Conservation (phyloP, 2,797 vertebrate species). For the Eptatretus atami region DNA sequence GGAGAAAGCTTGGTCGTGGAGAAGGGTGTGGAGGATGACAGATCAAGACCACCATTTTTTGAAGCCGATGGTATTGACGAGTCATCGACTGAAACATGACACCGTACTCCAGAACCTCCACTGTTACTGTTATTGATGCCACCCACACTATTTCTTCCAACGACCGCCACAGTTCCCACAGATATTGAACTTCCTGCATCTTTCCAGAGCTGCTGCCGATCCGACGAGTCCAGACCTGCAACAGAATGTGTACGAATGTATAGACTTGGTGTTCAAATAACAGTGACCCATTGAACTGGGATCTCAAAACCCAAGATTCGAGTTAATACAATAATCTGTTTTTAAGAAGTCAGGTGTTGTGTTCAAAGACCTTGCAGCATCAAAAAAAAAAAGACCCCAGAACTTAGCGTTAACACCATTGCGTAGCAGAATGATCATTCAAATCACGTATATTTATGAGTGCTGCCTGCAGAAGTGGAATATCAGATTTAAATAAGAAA, state of each 20-base stretch:
- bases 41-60: slow-evolving; percentile 1
- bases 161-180: not conserved
- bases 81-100: not conserved
- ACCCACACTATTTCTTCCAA: not conserved
- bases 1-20: not conserved
- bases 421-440: no score
- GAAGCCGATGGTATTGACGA: not conserved
- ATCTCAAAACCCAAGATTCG: no score
- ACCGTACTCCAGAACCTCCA: not conserved
- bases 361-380: no score
- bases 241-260: not conserved
- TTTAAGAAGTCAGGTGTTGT: no score
- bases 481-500: no score
- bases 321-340: no score
- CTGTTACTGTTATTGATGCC: not conserved
- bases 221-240: slow-evolving; percentile 67
- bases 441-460: no score
- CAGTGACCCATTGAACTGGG: no score
- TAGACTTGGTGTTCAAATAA: no score
- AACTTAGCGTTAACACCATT: no score
- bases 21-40: not conserved
- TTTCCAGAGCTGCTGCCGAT: slow-evolving; percentile 95
- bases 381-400: no score
- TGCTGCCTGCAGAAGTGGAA: no score
- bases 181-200: slow-evolving; percentile 29